Conservation (phyloP, 2,797 vertebrate genomes). For the Aplochiton taeniatus region DNA sequence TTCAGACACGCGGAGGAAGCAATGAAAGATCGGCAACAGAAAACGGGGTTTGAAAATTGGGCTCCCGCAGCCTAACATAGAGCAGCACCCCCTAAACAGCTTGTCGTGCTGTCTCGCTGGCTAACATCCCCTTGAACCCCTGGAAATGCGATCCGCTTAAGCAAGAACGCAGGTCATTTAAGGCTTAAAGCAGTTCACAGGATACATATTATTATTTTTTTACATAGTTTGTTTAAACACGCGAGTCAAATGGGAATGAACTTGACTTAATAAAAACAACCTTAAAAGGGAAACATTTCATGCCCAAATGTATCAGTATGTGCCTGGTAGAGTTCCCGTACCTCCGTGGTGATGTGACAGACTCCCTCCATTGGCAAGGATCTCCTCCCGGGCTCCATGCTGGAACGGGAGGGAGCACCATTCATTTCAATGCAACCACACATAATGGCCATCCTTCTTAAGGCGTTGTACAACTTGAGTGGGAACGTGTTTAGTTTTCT, state of each 20-base stretch:
- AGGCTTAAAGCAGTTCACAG: too few species aligned
- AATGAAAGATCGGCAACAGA: slow-evolving; percentile 36
- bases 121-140: too few species aligned
- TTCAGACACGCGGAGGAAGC: slow-evolving; percentile 50
- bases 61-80: slow-evolving; percentile 7
- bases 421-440: slow-evolving; percentile 9
- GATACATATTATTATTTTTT: too few species aligned
- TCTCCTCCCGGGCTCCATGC: slow-evolving; percentile 96
- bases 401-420: slow-evolving; percentile 53
- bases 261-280: too few species aligned
- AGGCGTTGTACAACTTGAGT: background rate
- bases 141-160: too few species aligned
- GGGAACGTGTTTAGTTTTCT: too few species aligned
- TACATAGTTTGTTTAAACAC: too few species aligned
- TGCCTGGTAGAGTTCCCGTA: slow-evolving; percentile 57
- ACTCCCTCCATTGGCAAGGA: slow-evolving; percentile 97
- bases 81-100: slow-evolving; percentile 17
- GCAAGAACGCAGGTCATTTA: too few species aligned
- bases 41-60: slow-evolving; percentile 29
- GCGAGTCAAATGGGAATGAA: too few species aligned
- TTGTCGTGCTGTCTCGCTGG: background rate
- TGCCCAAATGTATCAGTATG: background rate
- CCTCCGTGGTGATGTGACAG: slow-evolving; percentile 99
- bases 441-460: background rate
- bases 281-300: too few species aligned